Base-by-base conservation (phyloP, 2,113 vertebrate species). In the Potamarius usumacintae region DNA sequence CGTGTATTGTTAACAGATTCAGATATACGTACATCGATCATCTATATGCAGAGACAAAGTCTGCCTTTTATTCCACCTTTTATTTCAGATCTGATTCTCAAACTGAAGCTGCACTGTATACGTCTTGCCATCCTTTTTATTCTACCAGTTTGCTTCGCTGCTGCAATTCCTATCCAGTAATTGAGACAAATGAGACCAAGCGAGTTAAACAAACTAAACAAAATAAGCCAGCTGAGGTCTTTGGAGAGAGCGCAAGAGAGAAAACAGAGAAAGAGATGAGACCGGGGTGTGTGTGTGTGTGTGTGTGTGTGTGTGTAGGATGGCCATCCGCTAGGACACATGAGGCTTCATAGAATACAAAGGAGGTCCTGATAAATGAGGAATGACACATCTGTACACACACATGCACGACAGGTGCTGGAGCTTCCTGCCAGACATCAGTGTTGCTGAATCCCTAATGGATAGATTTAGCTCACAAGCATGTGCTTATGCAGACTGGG, bases 401-500 rank as follows among this genome's bases (percentile, higher is more conserved):
- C 25, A 71, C 25, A 88, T 30, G 50, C 58, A 48, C 50, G 27
- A 71, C 87, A 88, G 85, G 89, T 83, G 86, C 83, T 86, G 86
- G 86, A 86, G 78, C 71, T 88, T 71, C 63, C 53, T 27, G 82
- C 84, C 85, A 89, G 86, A 89, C 85, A 88, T 88, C 80, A 88
- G 80, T 90, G 90, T 91, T 55, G 12, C 78, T 87, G 76, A 87
- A 83, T 86, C 85, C 82, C 78, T 86, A 88, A 90, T 87, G 85
- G 86, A 74, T 71, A 58, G 80, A 89, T 88, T 88, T 86, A 86
- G 85, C 85, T 85, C 86, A 84, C 55, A 42, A 90, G 89, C 89
- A 91, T 89, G 89, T 91, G 89, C 77, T 89, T 71, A 87, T 71
- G 82, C 90, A 91, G 89, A 89, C 85, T 88, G 89, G 83, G 83